These are phyloP conservation scores for Hemaris fuciformis DNA, from an alignment of 2,888 invertebrate species.

Conservation along the genomic window DNA sequence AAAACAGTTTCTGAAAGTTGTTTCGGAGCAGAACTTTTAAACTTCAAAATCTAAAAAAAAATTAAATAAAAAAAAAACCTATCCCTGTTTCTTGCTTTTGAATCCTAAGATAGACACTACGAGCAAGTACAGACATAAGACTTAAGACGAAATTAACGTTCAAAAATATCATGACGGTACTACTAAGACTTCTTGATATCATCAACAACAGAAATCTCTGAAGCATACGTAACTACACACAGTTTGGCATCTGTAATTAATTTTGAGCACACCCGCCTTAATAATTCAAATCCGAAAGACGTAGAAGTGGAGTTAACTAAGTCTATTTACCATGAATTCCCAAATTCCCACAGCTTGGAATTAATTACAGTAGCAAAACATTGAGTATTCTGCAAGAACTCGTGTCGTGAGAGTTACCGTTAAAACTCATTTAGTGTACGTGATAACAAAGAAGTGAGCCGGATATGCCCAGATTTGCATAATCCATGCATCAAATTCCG, in stretches of 20 bases:
- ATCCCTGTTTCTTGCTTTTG: too few species aligned
- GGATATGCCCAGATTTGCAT: constrained; percentile 75
- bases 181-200: background rate
- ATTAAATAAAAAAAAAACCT: too few species aligned
- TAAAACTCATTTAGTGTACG: constrained; percentile 66
- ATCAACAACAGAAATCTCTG: background rate
- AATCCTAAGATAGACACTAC: too few species aligned
- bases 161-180: background rate
- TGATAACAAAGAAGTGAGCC: constrained; percentile 64
- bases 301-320: constrained; percentile 25
- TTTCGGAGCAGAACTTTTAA: too few species aligned
- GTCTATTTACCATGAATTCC: constrained; percentile 40
- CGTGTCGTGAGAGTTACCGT: constrained; percentile 45
- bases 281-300: constrained; percentile 20
- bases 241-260: background rate
- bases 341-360: constrained; percentile 38
- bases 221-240: background rate
- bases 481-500: constrained; percentile 77
- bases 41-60: too few species aligned
- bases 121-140: too few species aligned
- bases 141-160: background rate
- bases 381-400: constrained; percentile 42
- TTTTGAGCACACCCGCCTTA: constrained; percentile 2
- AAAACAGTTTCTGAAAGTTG: too few species aligned
- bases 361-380: constrained; percentile 51